These are phyloP conservation scores for Penaeus monodon DNA, from an alignment of 2,888 invertebrate genomes.

Conservation along the genomic window DNA sequence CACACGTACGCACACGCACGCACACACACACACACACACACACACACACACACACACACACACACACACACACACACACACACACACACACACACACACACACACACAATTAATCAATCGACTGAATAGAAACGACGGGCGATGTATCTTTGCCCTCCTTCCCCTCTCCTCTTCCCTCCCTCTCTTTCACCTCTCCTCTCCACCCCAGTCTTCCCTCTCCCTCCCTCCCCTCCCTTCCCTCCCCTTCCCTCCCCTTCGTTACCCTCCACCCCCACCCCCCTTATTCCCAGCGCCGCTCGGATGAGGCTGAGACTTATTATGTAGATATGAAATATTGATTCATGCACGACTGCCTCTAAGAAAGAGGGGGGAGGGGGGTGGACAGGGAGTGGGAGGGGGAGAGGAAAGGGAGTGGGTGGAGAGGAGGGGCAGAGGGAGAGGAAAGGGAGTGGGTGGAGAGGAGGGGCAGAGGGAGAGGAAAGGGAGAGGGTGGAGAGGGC, in stretches of 20 bases:
- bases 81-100: slow-evolving; percentile 4
- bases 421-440: no score
- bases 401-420: no score
- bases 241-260: background rate
- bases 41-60: no score
- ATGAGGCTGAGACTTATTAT: background rate
- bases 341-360: background rate
- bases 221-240: background rate
- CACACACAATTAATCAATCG: background rate
- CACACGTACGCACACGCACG: no score
- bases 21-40: no score
- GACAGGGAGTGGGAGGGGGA: no score
- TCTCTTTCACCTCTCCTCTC: background rate
- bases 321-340: background rate
- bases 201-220: background rate
- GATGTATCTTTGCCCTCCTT: no score
- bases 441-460: no score
- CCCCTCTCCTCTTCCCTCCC: background rate
- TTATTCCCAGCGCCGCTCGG: background rate
- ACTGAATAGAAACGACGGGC: no score
- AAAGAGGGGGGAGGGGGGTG: no score
- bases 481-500: no score
- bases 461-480: no score
- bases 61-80: background rate
- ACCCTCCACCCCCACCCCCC: background rate